Conservation (phyloP, 30 jellyfish, hydroid and myxozoan species). For the Cassiopea andromeda region DNA sequence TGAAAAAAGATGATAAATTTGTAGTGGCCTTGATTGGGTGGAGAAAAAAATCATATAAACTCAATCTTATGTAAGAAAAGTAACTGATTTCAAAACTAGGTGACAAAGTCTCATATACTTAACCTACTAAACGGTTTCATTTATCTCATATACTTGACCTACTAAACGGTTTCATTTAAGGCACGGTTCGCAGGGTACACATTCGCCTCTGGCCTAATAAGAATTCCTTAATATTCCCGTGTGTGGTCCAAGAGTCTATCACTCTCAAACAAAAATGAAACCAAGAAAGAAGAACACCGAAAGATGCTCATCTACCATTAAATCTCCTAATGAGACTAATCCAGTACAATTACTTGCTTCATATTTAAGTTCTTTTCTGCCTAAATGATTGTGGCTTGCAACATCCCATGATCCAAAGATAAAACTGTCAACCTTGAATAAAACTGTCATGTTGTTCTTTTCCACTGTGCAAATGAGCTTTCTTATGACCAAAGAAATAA, state of each 20-base stretch:
- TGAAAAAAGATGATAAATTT: too few relatives aligned
- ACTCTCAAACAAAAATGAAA: not conserved
- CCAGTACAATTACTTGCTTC: not conserved
- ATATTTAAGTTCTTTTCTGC: not conserved
- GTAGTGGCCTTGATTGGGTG: too few relatives aligned
- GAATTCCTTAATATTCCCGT: not conserved
- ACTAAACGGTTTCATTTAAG: too few relatives aligned
- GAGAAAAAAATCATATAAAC: too few relatives aligned
- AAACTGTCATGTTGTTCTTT: not conserved
- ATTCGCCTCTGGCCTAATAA: not conserved
- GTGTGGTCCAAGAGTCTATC: not conserved
- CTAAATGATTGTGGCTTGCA: not conserved
- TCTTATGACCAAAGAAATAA: not conserved
- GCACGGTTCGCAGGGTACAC: too few relatives aligned
- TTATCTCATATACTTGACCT: too few relatives aligned
- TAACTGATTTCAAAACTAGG: too few relatives aligned
- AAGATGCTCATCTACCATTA: not conserved
- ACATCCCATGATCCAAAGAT: not conserved
- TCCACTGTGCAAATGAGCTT: not conserved
- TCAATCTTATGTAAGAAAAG: too few relatives aligned
- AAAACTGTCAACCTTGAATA: not conserved
- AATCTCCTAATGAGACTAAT: not conserved
- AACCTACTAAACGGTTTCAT: too few relatives aligned
- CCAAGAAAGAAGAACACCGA: not conserved
- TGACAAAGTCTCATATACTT: too few relatives aligned